Base-by-base conservation (phyloP, 1,140 invertebrate species). In the Trichonephila clavipes region DNA sequence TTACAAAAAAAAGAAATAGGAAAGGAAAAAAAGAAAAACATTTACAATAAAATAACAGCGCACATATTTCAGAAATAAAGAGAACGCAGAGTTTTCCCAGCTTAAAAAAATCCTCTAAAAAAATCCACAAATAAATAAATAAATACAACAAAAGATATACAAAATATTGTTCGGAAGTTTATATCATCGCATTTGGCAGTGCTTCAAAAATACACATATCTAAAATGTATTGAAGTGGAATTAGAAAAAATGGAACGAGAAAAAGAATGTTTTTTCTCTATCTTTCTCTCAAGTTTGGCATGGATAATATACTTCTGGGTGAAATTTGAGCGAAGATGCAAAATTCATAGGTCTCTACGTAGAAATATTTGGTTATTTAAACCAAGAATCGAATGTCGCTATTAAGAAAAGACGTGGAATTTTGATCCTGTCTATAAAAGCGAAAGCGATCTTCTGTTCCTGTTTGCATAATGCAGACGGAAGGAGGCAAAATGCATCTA, bases 401-500 rank as follows among this genome's bases (percentile, higher is more conserved):
- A 89, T 89, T 85, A 88, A 28, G 59, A 5, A 28, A 88, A 64
- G 51, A 62, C 19, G 62, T 69, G 64, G 64, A 89, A 69, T 62
- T 64, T 64, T 40, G 88, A 44, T 62, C 12, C 40, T 14, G 83
- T 85, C 83, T 89, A 77, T 89, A 72, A 89, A 85, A 21, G 24
- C 59, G 28, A 87, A 87, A 89, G 88, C 88, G 44, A 77, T 89
- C 34, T 10, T 58, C 40, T 72, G 44, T 89, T 59, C 88, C 72
- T 87, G 59, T 87, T 77, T 89, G 88, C 88, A 89, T 89, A 72
- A 88, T 88, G 62, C 62, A 88, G 66, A 44, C 34, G 58, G 61
- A 88, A 89, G 51, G 88, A 62, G 66, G 64, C 21, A 89, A 77
- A 89, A 89, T 44, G 18, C 88, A 58, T 89, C 88, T 89, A 89